These are phyloP conservation scores for Festucalex cinctus DNA, from an alignment of 2,113 vertebrate genomes.

Conservation along the genomic window DNA sequence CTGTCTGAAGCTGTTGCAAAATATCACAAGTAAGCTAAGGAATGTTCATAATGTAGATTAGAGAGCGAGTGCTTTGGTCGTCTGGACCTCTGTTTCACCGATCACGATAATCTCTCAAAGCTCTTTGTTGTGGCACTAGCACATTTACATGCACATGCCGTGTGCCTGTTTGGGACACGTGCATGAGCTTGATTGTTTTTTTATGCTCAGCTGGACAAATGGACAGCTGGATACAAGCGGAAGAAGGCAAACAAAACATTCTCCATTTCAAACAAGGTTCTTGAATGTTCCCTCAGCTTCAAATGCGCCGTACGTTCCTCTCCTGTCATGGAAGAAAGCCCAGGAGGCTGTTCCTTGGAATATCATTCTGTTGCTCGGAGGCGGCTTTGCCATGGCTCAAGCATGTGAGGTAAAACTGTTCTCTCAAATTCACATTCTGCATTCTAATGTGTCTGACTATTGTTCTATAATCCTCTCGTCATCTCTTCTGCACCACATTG, in stretches of 20 bases:
- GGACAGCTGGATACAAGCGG: slow-evolving; percentile 37
- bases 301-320: slow-evolving; percentile 80
- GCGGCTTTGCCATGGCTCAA: slow-evolving; percentile 97
- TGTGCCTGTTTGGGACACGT: slow-evolving; percentile 16
- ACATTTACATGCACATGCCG: slow-evolving; percentile 10
- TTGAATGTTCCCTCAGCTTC: slow-evolving; percentile 67
- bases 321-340: slow-evolving; percentile 89
- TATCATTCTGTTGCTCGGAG: slow-evolving; percentile 90
- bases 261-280: not conserved
- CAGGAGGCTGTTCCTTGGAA: slow-evolving; percentile 94
- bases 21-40: slow-evolving; percentile 49
- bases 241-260: not conserved
- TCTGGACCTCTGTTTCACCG: slow-evolving; percentile 59
- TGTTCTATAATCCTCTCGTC: too few relatives aligned
- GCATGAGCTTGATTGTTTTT: slow-evolving; percentile 18
- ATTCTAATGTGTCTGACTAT: not conserved
- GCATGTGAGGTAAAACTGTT: slow-evolving; percentile 85
- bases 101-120: slow-evolving; percentile 67
- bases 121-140: slow-evolving; percentile 12
- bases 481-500: slow-evolving; percentile 5
- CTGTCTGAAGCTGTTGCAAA: slow-evolving; percentile 22
- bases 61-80: slow-evolving; percentile 34
- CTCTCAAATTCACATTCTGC: not conserved
- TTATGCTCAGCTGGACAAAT: slow-evolving; percentile 64
- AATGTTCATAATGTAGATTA: slow-evolving; percentile 76